phyloP scores from a whole-genome alignment of 2,113 vertebrate species.

The Pelmatolapia mariae region DNA sequence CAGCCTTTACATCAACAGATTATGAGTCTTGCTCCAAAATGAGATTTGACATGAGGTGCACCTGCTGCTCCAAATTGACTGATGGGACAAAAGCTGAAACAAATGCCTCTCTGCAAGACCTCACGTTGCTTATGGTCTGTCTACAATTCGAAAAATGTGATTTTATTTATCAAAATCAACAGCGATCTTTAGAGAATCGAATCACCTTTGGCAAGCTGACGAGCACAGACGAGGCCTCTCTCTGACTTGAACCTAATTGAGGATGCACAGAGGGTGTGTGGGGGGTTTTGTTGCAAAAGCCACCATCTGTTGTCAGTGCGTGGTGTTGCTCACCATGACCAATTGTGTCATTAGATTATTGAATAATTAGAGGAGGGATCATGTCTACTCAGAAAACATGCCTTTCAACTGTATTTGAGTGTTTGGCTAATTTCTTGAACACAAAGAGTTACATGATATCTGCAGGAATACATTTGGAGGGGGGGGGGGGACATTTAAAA shows the following conservation, averaged over 20 bases:
- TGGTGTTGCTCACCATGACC: slow-evolving; percentile 69
- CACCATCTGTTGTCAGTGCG: slow-evolving; percentile 67
- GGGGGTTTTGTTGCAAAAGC: slow-evolving; percentile 47
- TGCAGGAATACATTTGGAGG: not conserved
- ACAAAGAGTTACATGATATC: not conserved
- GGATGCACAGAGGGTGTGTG: slow-evolving; percentile 45
- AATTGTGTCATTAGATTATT: slow-evolving; percentile 74
- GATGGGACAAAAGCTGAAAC: not conserved
- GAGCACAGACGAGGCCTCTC: slow-evolving; percentile 31
- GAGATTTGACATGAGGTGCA: not conserved
- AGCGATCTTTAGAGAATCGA: not conserved
- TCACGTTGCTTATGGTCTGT: not conserved
- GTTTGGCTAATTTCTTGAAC: slow-evolving; percentile 36
- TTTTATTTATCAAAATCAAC: not conserved
- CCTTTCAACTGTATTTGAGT: slow-evolving; percentile 41
- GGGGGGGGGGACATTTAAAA: not conserved
- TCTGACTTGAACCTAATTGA: slow-evolving; percentile 13
- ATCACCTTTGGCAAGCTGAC: slow-evolving; percentile 24
- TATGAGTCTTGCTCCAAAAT: not conserved
- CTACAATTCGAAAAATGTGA: not conserved
- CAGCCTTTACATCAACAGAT: not conserved
- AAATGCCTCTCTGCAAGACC: not conserved
- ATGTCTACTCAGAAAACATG: slow-evolving; percentile 52
- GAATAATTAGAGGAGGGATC: slow-evolving; percentile 69
- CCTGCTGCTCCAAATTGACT: slow-evolving; percentile 19